A percentile compares a stretch with the other conserved stretches of the same genome.
phyloP scores from a whole-genome alignment of 2,797 vertebrate species.

The Lepilemur septentrionalis region DNA sequence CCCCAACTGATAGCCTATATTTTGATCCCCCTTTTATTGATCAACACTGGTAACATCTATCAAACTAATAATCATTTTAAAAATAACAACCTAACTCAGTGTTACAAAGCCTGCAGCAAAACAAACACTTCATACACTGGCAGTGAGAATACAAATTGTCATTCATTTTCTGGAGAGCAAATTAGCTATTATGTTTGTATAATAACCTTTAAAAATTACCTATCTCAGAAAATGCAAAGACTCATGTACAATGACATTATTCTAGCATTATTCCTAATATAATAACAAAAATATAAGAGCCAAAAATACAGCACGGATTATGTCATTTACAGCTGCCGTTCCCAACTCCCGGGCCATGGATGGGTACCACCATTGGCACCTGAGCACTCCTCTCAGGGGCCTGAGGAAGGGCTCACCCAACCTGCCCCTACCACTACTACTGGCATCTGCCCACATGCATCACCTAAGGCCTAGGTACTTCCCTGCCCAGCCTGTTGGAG shows the following conservation, averaged over 20 bases:
- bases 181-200: not conserved
- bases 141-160: not conserved
- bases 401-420: not conserved
- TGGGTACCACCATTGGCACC: not conserved
- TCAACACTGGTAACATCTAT: not conserved
- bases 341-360: too few species aligned
- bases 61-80: not conserved
- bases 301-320: not conserved
- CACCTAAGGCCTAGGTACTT: not conserved
- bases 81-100: not conserved
- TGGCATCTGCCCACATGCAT: not conserved
- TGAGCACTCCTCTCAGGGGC: not conserved
- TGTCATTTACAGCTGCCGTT: not conserved
- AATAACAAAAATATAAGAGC: not conserved
- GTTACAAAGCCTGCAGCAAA: not conserved
- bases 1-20: not conserved
- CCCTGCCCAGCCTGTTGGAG: not conserved
- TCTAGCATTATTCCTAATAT: not conserved
- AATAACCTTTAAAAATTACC: not conserved
- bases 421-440: not conserved
- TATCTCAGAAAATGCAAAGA: not conserved
- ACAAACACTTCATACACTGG: not conserved
- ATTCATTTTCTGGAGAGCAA: slow-evolving; percentile 1
- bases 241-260: not conserved
- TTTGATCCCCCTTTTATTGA: not conserved